Percentiles rank a stretch among this genome's conserved stretches.
These are phyloP conservation scores for Patella pellucida DNA, from an alignment of 2,888 invertebrate species.

Conservation along the genomic window DNA sequence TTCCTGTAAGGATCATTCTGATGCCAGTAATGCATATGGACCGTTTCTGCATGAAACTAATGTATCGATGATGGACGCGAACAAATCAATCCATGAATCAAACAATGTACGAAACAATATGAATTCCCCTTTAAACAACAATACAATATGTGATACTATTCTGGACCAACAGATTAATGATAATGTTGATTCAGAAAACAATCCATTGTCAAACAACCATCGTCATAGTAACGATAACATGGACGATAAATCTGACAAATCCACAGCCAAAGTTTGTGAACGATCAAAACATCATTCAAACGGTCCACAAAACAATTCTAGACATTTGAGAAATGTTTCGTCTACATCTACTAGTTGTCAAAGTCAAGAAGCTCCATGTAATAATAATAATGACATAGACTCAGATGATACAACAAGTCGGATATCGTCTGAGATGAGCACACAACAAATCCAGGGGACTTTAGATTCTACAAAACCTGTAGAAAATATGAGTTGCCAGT, in stretches of 20 bases:
- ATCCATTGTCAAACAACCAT: background rate
- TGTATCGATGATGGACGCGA: background rate
- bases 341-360: background rate
- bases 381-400: background rate
- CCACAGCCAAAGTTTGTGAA: background rate
- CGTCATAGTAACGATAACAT: background rate
- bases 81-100: background rate
- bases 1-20: background rate
- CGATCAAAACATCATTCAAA: background rate
- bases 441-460: no score
- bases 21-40: background rate
- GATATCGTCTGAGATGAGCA: background rate
- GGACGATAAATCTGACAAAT: background rate
- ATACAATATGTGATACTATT: background rate
- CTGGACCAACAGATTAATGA: background rate
- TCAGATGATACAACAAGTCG: background rate
- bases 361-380: background rate
- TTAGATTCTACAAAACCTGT: no score
- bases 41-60: background rate
- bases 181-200: background rate
- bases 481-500: background rate
- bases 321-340: background rate
- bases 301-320: background rate
- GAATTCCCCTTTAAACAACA: background rate
- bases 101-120: slow-evolving; percentile 3